A percentile compares a stretch with the other conserved stretches of the same genome.
Evolutionary conservation across 2,888 invertebrate species (phyloP).

Genomic region (Drepanosiphum platanoidis): DNA sequence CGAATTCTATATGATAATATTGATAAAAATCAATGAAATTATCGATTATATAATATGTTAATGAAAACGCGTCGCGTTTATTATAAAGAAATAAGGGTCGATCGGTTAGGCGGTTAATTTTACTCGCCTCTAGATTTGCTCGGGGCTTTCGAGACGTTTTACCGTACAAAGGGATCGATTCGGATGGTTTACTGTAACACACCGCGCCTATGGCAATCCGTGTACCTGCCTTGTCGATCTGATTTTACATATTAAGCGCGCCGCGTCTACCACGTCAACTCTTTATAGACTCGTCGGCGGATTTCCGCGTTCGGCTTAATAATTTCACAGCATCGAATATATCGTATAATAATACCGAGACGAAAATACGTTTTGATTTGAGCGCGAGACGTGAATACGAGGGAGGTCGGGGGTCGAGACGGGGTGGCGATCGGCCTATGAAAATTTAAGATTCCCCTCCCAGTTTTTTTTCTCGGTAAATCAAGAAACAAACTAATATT

Average conservation of each 20-base stretch:
- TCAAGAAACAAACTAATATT: too few relatives aligned
- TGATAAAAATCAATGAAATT: neutral
- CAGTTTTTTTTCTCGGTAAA: too few relatives aligned
- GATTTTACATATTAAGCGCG: slow-evolving; percentile 45
- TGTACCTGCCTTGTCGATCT: slow-evolving; percentile 19
- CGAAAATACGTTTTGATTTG: too few relatives aligned
- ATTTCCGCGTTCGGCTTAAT: neutral
- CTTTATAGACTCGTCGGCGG: neutral
- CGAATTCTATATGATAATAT: neutral
- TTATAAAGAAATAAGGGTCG: neutral
- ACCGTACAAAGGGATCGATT: slow-evolving; percentile 42
- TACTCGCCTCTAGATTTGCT: slow-evolving; percentile 25
- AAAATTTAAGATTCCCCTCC: too few relatives aligned
- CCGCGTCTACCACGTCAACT: neutral
- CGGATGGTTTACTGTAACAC: slow-evolving; percentile 25
- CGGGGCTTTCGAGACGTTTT: slow-evolving; percentile 44
- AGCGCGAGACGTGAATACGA: too few relatives aligned
- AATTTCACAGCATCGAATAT: neutral
- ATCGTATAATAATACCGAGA: too few relatives aligned
- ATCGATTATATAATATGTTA: neutral
- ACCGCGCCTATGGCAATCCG: slow-evolving; percentile 28
- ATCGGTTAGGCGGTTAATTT: slow-evolving; percentile 29
- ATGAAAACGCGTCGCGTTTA: neutral
- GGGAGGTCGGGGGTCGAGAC: too few relatives aligned
- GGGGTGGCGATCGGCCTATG: too few relatives aligned